Evolutionary conservation across 2,797 vertebrate species (phyloP).

Genomic region (Anguilla anguilla): DNA sequence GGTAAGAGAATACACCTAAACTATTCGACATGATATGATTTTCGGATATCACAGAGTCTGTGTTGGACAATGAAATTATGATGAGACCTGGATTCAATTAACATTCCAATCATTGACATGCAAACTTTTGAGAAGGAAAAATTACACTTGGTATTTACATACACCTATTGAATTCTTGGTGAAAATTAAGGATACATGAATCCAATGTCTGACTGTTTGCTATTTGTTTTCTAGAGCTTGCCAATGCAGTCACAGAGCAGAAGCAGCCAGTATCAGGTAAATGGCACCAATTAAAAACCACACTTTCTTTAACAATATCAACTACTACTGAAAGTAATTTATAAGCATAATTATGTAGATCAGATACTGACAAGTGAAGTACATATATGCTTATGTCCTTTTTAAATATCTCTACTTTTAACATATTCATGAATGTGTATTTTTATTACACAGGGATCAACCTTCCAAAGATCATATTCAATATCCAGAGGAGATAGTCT

Average conservation of each 20-base stretch:
- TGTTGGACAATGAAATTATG: background rate
- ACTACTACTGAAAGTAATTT: background rate
- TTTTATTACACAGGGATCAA: slow-evolving; percentile 10
- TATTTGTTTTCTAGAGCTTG: slow-evolving; percentile 12
- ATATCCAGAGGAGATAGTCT: background rate
- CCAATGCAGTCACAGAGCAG: background rate
- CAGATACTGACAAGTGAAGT: background rate
- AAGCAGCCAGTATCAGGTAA: slow-evolving; percentile 19
- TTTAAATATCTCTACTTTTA: background rate
- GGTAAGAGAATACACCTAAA: background rate
- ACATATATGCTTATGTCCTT: background rate
- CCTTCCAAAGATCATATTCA: background rate
- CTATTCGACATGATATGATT: background rate
- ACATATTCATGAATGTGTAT: background rate
- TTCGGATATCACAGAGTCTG: background rate
- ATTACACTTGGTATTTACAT: background rate
- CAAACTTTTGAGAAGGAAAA: background rate
- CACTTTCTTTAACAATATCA: background rate
- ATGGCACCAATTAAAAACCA: background rate
- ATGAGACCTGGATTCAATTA: background rate
- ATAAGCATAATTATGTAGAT: too few species aligned
- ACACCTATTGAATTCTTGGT: background rate
- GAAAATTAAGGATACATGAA: background rate
- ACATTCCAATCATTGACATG: background rate
- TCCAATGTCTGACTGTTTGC: background rate